These are phyloP conservation scores for Delichon dasypus DNA, from an alignment of 2,797 vertebrate species.

Conservation along the genomic window DNA sequence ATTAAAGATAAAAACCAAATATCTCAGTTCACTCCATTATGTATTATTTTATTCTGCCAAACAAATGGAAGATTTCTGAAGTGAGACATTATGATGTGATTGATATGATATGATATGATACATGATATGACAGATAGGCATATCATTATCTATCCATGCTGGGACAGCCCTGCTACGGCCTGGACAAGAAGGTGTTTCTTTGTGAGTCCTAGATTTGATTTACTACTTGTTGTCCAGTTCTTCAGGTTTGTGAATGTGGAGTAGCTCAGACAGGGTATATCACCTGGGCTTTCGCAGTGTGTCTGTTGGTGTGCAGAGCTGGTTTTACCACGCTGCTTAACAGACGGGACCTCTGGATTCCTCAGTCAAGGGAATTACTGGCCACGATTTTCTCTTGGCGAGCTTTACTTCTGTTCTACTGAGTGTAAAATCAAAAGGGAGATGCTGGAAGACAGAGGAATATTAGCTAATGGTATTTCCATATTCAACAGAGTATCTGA, in stretches of 20 bases:
- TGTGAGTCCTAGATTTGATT: not conserved
- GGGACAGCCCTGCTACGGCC: not conserved
- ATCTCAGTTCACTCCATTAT: not conserved
- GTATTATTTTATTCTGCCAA: not conserved
- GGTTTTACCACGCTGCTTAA: not conserved
- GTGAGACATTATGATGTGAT: not conserved
- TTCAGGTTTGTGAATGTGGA: not conserved
- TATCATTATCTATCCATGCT: not conserved
- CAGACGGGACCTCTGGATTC: not conserved
- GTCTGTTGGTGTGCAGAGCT: not conserved
- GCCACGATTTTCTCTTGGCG: not conserved
- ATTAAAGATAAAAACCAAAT: not conserved
- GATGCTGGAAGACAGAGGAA: not conserved
- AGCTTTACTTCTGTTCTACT: not conserved
- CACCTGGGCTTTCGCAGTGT: not conserved
- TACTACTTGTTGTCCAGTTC: not conserved
- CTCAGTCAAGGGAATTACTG: not conserved
- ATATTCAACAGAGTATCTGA: not conserved
- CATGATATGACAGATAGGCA: not conserved
- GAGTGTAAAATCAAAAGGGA: not conserved
- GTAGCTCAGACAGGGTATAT: fast-evolving
- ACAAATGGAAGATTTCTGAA: not conserved
- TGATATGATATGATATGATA: not conserved
- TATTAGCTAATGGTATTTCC: not conserved
- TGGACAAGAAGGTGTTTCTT: not conserved